A percentile compares a stretch with the other conserved stretches of the same genome.
phyloP scores from a whole-genome alignment of 1,140 invertebrate genomes.

The Calliphora vicina region DNA sequence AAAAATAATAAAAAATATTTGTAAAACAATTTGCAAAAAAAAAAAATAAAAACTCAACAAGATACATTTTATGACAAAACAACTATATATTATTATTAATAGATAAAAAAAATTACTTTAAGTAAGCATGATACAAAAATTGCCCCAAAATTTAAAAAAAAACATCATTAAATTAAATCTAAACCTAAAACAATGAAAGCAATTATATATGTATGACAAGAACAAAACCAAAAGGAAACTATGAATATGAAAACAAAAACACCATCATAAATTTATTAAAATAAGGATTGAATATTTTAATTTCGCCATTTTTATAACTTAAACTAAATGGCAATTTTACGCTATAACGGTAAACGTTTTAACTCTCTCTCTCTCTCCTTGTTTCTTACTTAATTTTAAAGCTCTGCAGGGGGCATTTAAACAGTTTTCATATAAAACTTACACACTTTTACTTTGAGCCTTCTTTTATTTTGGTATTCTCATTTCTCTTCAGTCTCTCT shows the following conservation, averaged over 20 bases:
- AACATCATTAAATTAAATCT: conserved; percentile 18
- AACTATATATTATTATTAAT: not conserved
- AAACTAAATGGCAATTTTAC: no score
- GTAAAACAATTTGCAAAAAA: conserved; percentile 8
- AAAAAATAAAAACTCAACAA: not conserved
- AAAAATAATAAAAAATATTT: conserved; percentile 6
- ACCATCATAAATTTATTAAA: conserved; percentile 55
- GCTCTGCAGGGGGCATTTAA: not conserved
- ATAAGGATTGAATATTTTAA: conserved; percentile 29
- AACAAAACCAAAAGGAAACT: conserved; percentile 38
- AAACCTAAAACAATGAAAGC: conserved; percentile 14
- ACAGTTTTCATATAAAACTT: not conserved
- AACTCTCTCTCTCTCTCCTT: not conserved
- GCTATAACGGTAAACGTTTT: not conserved
- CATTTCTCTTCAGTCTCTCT: not conserved
- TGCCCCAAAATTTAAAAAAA: not conserved
- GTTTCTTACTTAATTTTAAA: not conserved
- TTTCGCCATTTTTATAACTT: not conserved
- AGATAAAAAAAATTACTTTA: conserved; percentile 34
- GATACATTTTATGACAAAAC: conserved; percentile 5
- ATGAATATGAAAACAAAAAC: conserved; percentile 59
- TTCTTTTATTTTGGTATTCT: no score
- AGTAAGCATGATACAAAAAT: conserved; percentile 11
- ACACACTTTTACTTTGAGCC: not conserved
- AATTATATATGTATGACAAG: not conserved